Evolutionary conservation across 2,888 invertebrate genomes (phyloP), one percentile per base, ranked within the genome.

Genomic region (Drosophila suboccidentalis): DNA sequence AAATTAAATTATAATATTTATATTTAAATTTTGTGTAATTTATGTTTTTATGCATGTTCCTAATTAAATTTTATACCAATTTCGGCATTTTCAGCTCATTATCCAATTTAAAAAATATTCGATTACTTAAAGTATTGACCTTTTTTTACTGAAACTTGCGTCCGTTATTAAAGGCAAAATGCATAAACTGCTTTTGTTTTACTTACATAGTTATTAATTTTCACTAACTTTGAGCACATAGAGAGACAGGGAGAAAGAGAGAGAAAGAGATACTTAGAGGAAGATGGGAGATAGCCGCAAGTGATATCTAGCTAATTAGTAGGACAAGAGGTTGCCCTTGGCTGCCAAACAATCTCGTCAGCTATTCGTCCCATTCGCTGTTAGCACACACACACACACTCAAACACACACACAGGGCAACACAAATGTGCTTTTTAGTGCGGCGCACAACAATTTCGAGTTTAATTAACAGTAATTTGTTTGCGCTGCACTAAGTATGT

Each of bases 391-490:
- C 38, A 47, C 29, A 53, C 36, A 61, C 53, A 44, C 43, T 13
- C 15, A 36, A 3, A 34, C 15, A 26, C 26, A 53, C 36, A 26
- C 10, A n/a, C 9, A 29, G 2, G 44, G 22, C 19, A 74, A 67
- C 81, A 62, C 74, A 66, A 58, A 66, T 82, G 83, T 82, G 81
- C 78, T 78, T 83, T 83, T 70, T 71, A 80, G 74, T 77, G 69
- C 67, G 83, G 78, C 81, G 73, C 82, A 76, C 82, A 82, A 85
- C 82, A 77, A 77, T 82, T 85, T 82, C 82, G 70, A 80, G 82
- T 82, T 82, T 82, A 82, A 82, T 82, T 85, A 82, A 85, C 86
- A 74, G 74, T 82, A 82, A 82, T 82, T 82, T 82, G 82, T 85
- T 84, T 84, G 81, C 79, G 65, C 47, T 78, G 79, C 82, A 75